phyloP scores from a whole-genome alignment of 2,888 invertebrate genomes.

The Cheilosia impressa region DNA sequence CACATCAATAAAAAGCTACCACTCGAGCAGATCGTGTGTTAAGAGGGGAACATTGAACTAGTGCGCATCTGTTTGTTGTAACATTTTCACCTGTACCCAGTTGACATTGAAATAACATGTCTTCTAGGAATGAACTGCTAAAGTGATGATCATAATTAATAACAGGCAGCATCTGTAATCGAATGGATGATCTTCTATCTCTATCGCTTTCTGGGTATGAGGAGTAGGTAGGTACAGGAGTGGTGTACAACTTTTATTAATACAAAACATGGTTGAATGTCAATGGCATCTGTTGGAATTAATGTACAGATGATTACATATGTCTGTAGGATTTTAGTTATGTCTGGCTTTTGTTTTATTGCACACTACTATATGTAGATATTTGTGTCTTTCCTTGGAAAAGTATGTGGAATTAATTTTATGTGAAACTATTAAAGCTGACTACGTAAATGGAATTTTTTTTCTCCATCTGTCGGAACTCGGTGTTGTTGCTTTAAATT shows the following conservation, averaged over 20 bases:
- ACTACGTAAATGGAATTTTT: slow-evolving; percentile 35
- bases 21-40: slow-evolving; percentile 4
- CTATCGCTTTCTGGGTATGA: background rate
- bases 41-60: slow-evolving; percentile 31
- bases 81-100: slow-evolving; percentile 2
- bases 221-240: background rate
- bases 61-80: slow-evolving; percentile 34
- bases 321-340: background rate
- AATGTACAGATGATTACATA: slow-evolving; percentile 10
- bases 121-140: slow-evolving; percentile 8
- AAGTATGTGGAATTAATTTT: slow-evolving; percentile 52
- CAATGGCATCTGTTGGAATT: slow-evolving; percentile 48
- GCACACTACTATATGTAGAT: background rate
- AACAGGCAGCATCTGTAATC: slow-evolving; percentile 11
- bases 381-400: slow-evolving; percentile 34
- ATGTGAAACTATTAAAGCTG: slow-evolving; percentile 43
- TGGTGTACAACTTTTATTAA: background rate
- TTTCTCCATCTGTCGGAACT: slow-evolving; percentile 27
- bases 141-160: slow-evolving; percentile 29
- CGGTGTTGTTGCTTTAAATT: slow-evolving; percentile 7
- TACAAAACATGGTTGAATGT: slow-evolving; percentile 34
- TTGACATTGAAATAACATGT: slow-evolving; percentile 40
- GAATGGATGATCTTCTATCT: slow-evolving; percentile 10
- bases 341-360: slow-evolving; percentile 20
- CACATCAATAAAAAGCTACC: slow-evolving; percentile 12